Base-by-base conservation (phyloP, 2,797 vertebrate species). In the Cryptoprocta ferox region DNA sequence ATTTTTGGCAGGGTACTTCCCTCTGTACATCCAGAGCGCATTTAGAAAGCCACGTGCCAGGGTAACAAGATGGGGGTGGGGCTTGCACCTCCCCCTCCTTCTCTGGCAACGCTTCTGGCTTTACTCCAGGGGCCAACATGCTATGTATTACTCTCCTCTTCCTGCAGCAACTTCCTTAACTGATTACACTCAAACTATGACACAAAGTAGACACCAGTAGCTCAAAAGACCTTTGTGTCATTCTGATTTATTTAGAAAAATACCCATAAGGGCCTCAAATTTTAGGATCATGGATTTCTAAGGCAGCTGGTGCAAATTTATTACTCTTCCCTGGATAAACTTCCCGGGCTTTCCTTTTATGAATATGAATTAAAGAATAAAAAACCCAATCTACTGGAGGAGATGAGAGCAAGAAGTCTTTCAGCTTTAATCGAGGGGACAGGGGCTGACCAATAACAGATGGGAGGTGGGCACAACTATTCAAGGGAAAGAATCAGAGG, bases 241-340 rank as follows among this genome's bases (percentile, higher is more conserved):
- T 42, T 80, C 76, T 78, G 42, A 80, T 19, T 90, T 82, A 87
- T 61, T 91, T 96, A 93, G 9, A n/a, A 9, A 37, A 88, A 70
- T 16, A 90, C 35, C 48, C n/a, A 89, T 14, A 28, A 73, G 70
- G 71, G 24, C 50, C 42, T 68, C 53, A n/a, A 32, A 89, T 79
- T 65, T 92, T 66, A 75, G 87, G 61, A 63, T 61, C 39, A 93
- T 5, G 13, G 30, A 95, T 91, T 96, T 89, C 86, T 82, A 97
- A 76, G 73, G 73, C 53, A 73, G 42, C 6, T 45, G 53, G 68
- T 59, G 83, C 65, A 96, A 53, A 88, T 61, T 35, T 87, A 75
- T 53, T 45, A 73, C 24, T 86, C 86, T 96, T 78, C 39, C 18
- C 75, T 0, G 79, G 76, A 79, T 87, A 92, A 94, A 35, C 71